These are phyloP conservation scores for Caracal caracal DNA, from an alignment of 2,113 vertebrate genomes.

Conservation along the genomic window DNA sequence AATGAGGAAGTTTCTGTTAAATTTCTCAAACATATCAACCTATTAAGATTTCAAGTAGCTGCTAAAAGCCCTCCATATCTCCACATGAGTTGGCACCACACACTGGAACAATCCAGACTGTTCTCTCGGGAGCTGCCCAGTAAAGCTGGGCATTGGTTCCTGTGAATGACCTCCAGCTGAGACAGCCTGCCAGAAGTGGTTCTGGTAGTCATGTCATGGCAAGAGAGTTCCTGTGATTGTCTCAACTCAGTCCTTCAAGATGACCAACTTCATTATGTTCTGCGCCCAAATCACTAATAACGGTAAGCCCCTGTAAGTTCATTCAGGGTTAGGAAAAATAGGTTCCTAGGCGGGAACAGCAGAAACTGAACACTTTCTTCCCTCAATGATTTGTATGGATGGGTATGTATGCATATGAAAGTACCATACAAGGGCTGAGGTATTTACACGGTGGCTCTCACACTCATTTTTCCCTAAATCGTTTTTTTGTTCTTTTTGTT, in stretches of 20 bases:
- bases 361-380: not conserved
- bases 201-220: not conserved
- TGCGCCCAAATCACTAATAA: not conserved
- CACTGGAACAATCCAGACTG: not conserved
- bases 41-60: not conserved
- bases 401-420: not conserved
- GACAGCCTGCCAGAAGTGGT: not conserved
- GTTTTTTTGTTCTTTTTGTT: not conserved
- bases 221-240: not conserved
- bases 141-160: not conserved
- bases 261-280: not conserved
- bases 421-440: not conserved
- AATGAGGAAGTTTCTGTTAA: not conserved
- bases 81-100: not conserved
- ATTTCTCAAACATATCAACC: not conserved
- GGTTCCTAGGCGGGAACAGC: not conserved
- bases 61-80: not conserved
- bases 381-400: not conserved
- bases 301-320: not conserved
- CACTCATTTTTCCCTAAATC: not conserved
- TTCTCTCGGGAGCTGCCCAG: not conserved
- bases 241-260: not conserved
- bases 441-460: not conserved
- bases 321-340: not conserved
- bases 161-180: not conserved